Evolutionary conservation across 1,140 invertebrate genomes (phyloP), one percentile per base, ranked within the genome.

Genomic region (Leptoteleia sp.): DNA sequence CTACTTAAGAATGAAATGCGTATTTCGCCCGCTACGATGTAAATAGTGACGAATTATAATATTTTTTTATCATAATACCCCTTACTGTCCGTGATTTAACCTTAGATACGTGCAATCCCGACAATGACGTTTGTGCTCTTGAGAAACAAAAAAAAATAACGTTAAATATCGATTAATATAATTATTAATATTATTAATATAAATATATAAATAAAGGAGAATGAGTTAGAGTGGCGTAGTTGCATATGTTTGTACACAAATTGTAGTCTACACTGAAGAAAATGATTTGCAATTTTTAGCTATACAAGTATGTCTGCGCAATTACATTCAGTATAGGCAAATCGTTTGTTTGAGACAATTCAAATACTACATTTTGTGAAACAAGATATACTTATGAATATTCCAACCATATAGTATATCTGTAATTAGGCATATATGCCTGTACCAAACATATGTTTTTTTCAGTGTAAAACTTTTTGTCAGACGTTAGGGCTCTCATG

Each of bases 11-110:
- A 71, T 67, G 45, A 52, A 71, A 57, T 62, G 71, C 77, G 76
- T 59, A 71, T 79, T 65, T 79, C 76, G 70, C 64, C 70, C 68
- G 64, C 67, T 79, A 79, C 71, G 71, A 79, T 79, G 77, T 79
- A 79, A 79, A 79, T 79, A 79, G 77, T 79, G 71, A 79, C 59
- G 76, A 76, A 76, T 65, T 54, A 65, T 65, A 42, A 75, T 79
- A 79, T 70, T 79, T 75, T 79, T 79, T 50, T 76, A 79, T 76
- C 52, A 59, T 54, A 61, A 15, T 42, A 62, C 50, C 64, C 70
- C 35, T 54, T 62, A 61, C 54, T 73, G 40, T 59, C 43, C 68
- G 76, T 72, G 76, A 79, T 79, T 59, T 65, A 79, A 75, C 64
- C 70, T 61, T 79, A 79, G 65, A 65, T 70, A 75, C 61, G 77